phyloP scores from a whole-genome alignment of 2,888 invertebrate genomes.

The Bellardia pandia region DNA sequence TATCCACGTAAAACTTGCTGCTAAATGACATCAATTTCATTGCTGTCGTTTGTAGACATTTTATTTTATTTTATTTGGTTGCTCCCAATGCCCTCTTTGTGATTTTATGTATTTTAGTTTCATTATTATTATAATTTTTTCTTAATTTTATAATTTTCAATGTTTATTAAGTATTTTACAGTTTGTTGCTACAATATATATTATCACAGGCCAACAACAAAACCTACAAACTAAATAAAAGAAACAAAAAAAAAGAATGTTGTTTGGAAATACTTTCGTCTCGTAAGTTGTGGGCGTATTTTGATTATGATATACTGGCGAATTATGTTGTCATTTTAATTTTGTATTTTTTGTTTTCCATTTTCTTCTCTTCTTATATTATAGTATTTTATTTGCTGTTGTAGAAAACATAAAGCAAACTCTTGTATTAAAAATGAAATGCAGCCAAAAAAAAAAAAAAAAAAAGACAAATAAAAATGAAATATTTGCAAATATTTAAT shows the following conservation, averaged over 20 bases:
- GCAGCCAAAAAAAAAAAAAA: conserved; percentile 53
- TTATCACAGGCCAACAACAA: conserved; percentile 45
- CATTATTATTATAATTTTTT: conserved; percentile 6
- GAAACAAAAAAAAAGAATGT: conserved; percentile 5
- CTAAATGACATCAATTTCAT: conserved; percentile 21
- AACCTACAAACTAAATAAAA: background rate
- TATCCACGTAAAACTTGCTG: background rate
- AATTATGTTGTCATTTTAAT: conserved; percentile 79
- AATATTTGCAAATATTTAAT: conserved; percentile 69
- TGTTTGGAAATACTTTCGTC: conserved; percentile 69
- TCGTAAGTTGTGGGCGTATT: conserved; percentile 74
- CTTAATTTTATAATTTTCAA: conserved; percentile 47
- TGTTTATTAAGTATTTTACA: conserved; percentile 61
- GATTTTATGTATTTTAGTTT: conserved; percentile 36
- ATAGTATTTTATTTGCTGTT: conserved; percentile 53
- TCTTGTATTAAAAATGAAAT: conserved; percentile 57
- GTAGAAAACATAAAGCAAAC: conserved; percentile 52
- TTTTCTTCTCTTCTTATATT: conserved; percentile 42
- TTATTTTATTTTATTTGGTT: conserved; percentile 21
- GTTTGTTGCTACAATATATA: conserved; percentile 65
- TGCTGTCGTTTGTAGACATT: background rate
- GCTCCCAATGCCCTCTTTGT: conserved; percentile 31
- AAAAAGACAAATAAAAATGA: conserved; percentile 16
- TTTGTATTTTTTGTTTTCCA: conserved; percentile 60
- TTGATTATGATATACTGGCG: conserved; percentile 79